A percentile compares a stretch with the other conserved stretches of the same genome.
Evolutionary conservation across 1,140 invertebrate species (phyloP).

Genomic region (Delia radicum): DNA sequence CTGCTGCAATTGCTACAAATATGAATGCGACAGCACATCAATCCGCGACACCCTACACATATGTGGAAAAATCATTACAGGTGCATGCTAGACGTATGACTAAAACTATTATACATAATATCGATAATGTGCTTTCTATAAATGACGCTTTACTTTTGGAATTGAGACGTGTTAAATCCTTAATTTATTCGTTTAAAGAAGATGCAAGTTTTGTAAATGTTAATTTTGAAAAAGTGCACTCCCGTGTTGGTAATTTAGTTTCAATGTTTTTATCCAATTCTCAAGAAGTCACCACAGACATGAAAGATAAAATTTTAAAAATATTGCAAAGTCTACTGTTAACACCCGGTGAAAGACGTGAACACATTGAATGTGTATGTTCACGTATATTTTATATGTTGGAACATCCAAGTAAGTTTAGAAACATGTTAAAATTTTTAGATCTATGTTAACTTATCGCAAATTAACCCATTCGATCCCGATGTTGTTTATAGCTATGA

Average conservation of each 20-base stretch:
- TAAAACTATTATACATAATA: constrained; percentile 55
- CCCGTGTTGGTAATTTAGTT: constrained; percentile 63
- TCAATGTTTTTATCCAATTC: constrained; percentile 57
- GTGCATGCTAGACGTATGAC: constrained; percentile 67
- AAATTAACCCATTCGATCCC: not conserved
- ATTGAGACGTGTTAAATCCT: constrained; percentile 65
- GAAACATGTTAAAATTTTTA: not conserved
- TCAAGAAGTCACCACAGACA: constrained; percentile 35
- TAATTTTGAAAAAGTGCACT: constrained; percentile 65
- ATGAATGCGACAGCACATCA: constrained; percentile 5
- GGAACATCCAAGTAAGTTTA: constrained; percentile 28
- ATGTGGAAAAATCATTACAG: constrained; percentile 66
- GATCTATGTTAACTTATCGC: not conserved
- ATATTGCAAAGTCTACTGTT: constrained; percentile 35
- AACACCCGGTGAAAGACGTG: constrained; percentile 35
- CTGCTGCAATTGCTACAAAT: not conserved
- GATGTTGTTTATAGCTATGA: no score
- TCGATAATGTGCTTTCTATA: constrained; percentile 49
- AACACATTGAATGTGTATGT: constrained; percentile 46
- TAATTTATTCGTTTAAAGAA: constrained; percentile 67
- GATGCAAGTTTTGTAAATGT: constrained; percentile 63
- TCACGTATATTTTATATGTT: constrained; percentile 35
- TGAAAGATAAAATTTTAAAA: constrained; percentile 31
- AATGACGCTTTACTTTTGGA: constrained; percentile 61
- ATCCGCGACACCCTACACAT: constrained; percentile 59